Evolutionary conservation across 2,113 vertebrate genomes (phyloP), one percentile per base, ranked within the genome.

Genomic region (Scortum barcoo): DNA sequence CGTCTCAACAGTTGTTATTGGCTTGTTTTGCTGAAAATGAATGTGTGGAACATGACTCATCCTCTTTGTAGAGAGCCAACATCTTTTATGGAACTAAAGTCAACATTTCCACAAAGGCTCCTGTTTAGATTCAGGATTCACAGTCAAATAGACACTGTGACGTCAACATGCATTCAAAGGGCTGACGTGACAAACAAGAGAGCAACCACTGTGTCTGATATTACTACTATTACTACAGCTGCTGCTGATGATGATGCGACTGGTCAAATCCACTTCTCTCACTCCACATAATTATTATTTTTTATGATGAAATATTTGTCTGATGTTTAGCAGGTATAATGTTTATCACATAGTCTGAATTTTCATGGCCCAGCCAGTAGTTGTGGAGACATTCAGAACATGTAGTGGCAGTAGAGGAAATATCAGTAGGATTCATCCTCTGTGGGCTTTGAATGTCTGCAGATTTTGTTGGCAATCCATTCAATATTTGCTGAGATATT

Each of bases 61-160:
- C 11, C 17, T 54, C 50, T 70, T 63, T 63, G n/a, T 12, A 62
- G 40, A 72, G 13, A 57, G 70, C 62, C 33, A 38, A 54, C 44
- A 60, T 28, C 0, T 56, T 68, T 80, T 38, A 70, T 69, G 28
- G 68, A 67, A 51, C 60, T 42, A 14, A 62, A 62, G 70, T 86
- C 76, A 86, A 74, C 51, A 78, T 61, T 48, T 70, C 46, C 36
- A 82, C 67, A 79, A 65, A 78, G 12, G 38, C 58, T 83, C 50
- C 69, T 61, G 76, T 77, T 83, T 19, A 44, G 1, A 58, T 19
- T 33, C 38, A 60, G 42, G n/a, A 22, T 33, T 62, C 26, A 44
- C 33, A 36, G 42, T 28, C 22, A 7, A 69, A 38, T 30, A 73
- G 63, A 65, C 58, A 56, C n/a, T 50, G 58, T 75, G 63, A 86